Conservation (phyloP, 2,113 vertebrate genomes). For the Anoura caudifer region DNA sequence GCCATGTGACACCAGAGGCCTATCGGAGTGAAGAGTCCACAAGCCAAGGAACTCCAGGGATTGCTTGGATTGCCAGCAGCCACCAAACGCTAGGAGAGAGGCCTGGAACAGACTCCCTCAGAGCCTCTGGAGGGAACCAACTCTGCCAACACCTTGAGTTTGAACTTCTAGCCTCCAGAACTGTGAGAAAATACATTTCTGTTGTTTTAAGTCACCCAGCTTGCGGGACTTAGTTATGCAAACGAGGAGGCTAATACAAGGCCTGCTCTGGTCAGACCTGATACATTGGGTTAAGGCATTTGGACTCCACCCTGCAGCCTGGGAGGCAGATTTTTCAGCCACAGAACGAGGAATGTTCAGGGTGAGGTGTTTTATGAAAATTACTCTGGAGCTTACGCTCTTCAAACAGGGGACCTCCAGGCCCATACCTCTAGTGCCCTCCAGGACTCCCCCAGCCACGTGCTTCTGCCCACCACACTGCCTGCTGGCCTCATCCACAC, state of each 20-base stretch:
- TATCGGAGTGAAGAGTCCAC: neutral
- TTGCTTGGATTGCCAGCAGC: fast-evolving
- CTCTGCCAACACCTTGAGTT: neutral
- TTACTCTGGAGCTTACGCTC: no score
- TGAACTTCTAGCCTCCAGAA: neutral
- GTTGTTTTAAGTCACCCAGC: neutral
- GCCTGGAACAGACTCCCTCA: fast-evolving
- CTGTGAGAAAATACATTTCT: neutral
- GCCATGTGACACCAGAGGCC: fast-evolving
- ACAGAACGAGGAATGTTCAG: neutral
- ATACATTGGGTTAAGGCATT: fast-evolving
- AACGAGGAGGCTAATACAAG: neutral
- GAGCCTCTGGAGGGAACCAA: neutral
- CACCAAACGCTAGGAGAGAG: neutral
- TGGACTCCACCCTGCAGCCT: neutral
- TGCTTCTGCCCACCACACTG: neutral
- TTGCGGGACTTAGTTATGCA: neutral
- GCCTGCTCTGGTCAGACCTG: neutral
- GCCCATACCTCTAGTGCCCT: neutral
- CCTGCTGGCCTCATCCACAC: neutral
- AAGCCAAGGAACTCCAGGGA: neutral
- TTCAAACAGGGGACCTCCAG: neutral
- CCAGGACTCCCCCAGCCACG: neutral
- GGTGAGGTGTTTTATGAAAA: neutral
- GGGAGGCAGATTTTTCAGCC: neutral